phyloP scores from a whole-genome alignment of 2,113 vertebrate species.

The Mirza zaza region DNA sequence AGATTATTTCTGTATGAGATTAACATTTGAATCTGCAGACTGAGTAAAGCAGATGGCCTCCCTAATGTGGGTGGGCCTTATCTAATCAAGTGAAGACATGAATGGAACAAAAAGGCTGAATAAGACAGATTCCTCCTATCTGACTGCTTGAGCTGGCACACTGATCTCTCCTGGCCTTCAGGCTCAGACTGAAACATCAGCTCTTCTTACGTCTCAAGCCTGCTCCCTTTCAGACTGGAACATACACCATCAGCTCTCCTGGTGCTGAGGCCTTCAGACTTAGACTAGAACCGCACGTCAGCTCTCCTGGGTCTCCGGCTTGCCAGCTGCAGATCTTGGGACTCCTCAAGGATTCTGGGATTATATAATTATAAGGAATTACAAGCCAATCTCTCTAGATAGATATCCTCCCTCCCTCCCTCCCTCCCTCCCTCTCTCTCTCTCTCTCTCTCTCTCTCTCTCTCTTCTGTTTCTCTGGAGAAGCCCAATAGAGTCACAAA shows the following conservation, averaged over 20 bases:
- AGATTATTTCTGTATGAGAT: background rate
- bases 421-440: background rate
- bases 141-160: background rate
- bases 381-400: background rate
- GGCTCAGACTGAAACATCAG: background rate
- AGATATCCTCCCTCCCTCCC: too few species aligned
- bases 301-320: background rate
- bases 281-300: background rate
- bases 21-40: background rate
- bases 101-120: background rate
- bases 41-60: background rate
- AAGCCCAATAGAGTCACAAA: background rate
- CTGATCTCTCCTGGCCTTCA: background rate
- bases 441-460: too few species aligned
- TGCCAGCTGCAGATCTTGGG: background rate
- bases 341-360: background rate
- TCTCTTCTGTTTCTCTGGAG: background rate
- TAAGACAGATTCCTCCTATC: background rate
- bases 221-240: background rate
- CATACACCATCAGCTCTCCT: background rate
- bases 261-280: background rate
- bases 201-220: background rate
- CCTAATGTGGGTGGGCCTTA: background rate
- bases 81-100: background rate
- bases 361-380: background rate